Base-by-base conservation (phyloP, 2,113 vertebrate genomes). In the Halichoerus grypus region DNA sequence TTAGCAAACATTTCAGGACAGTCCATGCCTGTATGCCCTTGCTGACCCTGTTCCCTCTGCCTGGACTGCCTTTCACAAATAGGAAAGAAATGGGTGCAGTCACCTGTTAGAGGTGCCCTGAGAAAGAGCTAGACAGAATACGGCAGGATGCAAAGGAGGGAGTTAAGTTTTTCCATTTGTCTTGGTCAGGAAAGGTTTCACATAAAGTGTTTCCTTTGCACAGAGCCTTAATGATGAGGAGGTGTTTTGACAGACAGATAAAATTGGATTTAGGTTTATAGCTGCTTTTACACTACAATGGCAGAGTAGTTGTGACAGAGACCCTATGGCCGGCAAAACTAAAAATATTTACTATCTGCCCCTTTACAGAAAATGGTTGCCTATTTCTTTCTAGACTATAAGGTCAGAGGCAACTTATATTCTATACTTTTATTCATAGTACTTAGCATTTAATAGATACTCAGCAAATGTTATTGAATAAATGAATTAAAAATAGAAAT, bases 331-430 rank as follows among this genome's bases (percentile, higher is more conserved):
- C 63, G n/a, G 26, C 21, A 90, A 96, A 94, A 10, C 33, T 76
- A 92, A 89, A 86, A 97, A 91, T 90, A 82, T 71, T 95, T 94
- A 74, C 33, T 55, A 13, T 93, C 28, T 61, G 9, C 5, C 24
- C 53, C 53, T 67, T 96, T 36, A 53, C 0, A 91, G 36, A 95
- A 96, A 67, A 88, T 28, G 13, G 22, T 55, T 92, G 42, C 26
- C 42, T 33, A 59, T 95, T 33, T 21, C 19, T 69, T 87, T 88
- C 87, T 67, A 82, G 61, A 81, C 22, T 79, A 46, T 71, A 81
- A 92, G 15, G 26, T 91, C 61, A 96, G 59, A 95, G 10, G 91
- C 6, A 49, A 93, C 39, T 74, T 81, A 71, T 71, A 69, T 80
- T 88, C 57, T 67, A 36, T 53, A 65, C 9, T 92, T 82, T 84